Evolutionary conservation across 1,140 invertebrate genomes (phyloP).

Genomic region (Anastrepha ludens): DNA sequence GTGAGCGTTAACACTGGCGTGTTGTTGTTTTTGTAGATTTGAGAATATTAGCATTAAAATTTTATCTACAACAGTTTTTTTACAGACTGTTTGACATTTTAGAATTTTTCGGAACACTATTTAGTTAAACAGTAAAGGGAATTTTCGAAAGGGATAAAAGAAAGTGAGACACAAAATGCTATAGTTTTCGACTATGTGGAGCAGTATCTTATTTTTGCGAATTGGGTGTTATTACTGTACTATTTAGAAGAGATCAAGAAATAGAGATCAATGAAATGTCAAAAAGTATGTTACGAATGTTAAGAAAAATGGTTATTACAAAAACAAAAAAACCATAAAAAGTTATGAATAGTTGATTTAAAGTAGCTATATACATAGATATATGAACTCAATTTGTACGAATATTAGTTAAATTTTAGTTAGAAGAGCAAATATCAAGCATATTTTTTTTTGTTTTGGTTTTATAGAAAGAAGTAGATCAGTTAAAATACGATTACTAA

Average conservation of each 20-base stretch:
- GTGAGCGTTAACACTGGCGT: background rate
- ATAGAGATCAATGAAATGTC: background rate
- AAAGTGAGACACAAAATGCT: background rate
- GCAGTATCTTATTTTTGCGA: background rate
- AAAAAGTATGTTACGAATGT: background rate
- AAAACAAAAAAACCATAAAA: background rate
- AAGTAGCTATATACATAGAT: constrained; percentile 15
- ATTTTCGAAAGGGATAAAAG: background rate
- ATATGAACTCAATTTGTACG: constrained; percentile 3
- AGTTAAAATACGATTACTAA: constrained; percentile 10
- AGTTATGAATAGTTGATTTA: constrained; percentile 15
- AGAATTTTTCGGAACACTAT: background rate
- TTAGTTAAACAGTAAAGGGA: background rate
- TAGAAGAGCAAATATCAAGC: constrained; percentile 21
- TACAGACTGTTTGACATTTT: background rate
- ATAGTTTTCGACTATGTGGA: background rate
- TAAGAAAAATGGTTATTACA: constrained; percentile 5
- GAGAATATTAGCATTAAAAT: background rate
- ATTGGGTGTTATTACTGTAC: background rate
- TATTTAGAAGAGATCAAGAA: background rate
- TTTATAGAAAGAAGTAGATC: constrained; percentile 3
- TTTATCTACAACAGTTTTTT: background rate
- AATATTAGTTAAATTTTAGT: constrained; percentile 28
- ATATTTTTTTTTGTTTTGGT: background rate
- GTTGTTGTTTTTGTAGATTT: background rate